Conservation (phyloP, 2,797 vertebrate species). For the Trematomus bernacchii region DNA sequence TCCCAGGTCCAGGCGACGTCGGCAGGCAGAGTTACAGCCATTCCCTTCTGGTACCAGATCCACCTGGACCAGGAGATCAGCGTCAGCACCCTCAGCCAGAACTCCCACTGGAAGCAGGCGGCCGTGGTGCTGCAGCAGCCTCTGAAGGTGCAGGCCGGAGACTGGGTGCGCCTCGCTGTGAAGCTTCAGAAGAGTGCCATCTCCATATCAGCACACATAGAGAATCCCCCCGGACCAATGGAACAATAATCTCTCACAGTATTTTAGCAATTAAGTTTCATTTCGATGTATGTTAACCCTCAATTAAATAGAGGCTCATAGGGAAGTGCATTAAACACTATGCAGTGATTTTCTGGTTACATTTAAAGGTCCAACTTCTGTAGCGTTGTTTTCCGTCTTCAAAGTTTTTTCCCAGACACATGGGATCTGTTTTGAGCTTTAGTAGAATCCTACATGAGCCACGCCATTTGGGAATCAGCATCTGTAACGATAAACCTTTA, state of each 20-base stretch:
- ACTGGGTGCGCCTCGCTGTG: conserved; percentile 88
- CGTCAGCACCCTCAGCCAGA: conserved; percentile 89
- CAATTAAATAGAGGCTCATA: not conserved
- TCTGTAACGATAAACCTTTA: conserved; percentile 8
- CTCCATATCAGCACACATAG: conserved; percentile 86
- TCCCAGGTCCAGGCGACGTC: conserved; percentile 87
- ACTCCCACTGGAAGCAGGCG: conserved; percentile 98
- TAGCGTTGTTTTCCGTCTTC: conserved; percentile 1
- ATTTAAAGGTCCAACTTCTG: conserved; percentile 3
- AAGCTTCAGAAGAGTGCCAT: conserved; percentile 94
- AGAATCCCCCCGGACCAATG: conserved; percentile 52
- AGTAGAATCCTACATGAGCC: conserved; percentile 19
- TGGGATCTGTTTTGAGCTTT: conserved; percentile 5
- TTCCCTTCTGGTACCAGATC: conserved; percentile 98
- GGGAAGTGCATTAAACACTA: conserved; percentile 5
- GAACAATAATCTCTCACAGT: conserved; percentile 22
- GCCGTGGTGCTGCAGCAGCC: conserved; percentile 92
- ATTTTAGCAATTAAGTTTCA: not conserved
- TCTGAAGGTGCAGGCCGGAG: conserved; percentile 86
- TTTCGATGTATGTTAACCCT: conserved; percentile 15
- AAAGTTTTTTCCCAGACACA: not conserved
- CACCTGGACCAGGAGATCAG: conserved; percentile 88
- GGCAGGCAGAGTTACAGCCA: conserved; percentile 90
- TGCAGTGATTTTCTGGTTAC: conserved; percentile 5
- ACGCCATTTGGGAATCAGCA: not conserved